Evolutionary conservation across 2,888 invertebrate species (phyloP).

Genomic region (Conomelus anceps): DNA sequence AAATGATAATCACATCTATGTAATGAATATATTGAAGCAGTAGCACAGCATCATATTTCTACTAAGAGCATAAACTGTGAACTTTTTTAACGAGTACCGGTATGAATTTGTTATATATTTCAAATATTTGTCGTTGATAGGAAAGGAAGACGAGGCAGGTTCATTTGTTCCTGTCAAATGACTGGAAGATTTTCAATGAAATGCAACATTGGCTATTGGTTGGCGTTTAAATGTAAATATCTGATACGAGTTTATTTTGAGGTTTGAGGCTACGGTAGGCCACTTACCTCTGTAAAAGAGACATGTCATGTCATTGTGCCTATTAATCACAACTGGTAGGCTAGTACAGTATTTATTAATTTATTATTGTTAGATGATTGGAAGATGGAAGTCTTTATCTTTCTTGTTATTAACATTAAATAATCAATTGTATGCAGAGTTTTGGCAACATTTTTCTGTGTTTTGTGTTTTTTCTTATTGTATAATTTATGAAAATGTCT

Average conservation of each 20-base stretch:
- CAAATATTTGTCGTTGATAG: no score
- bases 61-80: no score
- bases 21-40: not conserved
- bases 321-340: not conserved
- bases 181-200: not conserved
- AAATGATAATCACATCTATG: not conserved
- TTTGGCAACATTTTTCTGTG: not conserved
- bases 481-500: not conserved
- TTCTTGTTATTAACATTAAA: not conserved
- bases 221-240: not conserved
- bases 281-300: not conserved
- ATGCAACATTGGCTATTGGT: not conserved
- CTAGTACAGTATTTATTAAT: not conserved
- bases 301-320: not conserved
- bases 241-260: no score
- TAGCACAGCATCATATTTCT: no score
- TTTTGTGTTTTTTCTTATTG: not conserved
- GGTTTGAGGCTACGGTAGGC: not conserved
- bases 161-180: no score
- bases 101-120: no score
- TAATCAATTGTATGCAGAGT: no score
- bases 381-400: not conserved
- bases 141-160: no score
- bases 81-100: no score
- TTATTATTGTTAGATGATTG: not conserved